These are phyloP conservation scores for Tuberolachnus salignus DNA, from an alignment of 2,888 invertebrate genomes.

Conservation along the genomic window DNA sequence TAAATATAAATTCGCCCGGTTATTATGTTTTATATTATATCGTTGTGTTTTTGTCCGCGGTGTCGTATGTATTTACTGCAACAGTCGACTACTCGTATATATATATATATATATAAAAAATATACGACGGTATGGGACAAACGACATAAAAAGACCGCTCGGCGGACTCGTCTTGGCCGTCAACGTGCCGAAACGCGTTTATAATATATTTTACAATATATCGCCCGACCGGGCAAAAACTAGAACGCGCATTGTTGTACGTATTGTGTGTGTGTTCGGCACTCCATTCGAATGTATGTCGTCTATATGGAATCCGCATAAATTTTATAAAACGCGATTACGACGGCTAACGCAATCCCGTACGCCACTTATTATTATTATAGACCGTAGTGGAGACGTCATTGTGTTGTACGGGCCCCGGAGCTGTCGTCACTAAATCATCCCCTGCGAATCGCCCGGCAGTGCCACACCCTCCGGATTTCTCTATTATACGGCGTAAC, in stretches of 20 bases:
- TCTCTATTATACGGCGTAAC: too few species aligned
- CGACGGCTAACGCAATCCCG: slow-evolving; percentile 23
- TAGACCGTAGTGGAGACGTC: slow-evolving; percentile 26
- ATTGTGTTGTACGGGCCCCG: slow-evolving; percentile 29
- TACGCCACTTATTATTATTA: slow-evolving; percentile 16
- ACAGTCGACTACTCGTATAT: neutral
- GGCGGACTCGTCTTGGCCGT: slow-evolving; percentile 41
- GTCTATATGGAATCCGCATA: neutral
- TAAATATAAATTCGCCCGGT: neutral
- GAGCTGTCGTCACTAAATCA: slow-evolving; percentile 55
- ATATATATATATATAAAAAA: too few species aligned
- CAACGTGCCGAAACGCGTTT: slow-evolving; percentile 48
- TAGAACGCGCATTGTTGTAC: slow-evolving; percentile 19
- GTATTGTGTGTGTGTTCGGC: neutral
- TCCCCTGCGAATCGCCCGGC: slow-evolving; percentile 43
- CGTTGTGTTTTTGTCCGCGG: slow-evolving; percentile 22
- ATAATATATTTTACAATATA: slow-evolving; percentile 15
- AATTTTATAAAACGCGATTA: slow-evolving; percentile 48
- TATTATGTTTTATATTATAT: neutral
- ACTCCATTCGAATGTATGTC: neutral
- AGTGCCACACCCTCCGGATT: slow-evolving; percentile 7
- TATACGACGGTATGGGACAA: slow-evolving; percentile 33
- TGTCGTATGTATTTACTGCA: neutral
- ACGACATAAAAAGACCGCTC: slow-evolving; percentile 13
- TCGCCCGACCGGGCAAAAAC: slow-evolving; percentile 18